A percentile compares a stretch with the other conserved stretches of the same genome.
phyloP scores from a whole-genome alignment of 2,888 invertebrate species.

The Eledona agricola region DNA sequence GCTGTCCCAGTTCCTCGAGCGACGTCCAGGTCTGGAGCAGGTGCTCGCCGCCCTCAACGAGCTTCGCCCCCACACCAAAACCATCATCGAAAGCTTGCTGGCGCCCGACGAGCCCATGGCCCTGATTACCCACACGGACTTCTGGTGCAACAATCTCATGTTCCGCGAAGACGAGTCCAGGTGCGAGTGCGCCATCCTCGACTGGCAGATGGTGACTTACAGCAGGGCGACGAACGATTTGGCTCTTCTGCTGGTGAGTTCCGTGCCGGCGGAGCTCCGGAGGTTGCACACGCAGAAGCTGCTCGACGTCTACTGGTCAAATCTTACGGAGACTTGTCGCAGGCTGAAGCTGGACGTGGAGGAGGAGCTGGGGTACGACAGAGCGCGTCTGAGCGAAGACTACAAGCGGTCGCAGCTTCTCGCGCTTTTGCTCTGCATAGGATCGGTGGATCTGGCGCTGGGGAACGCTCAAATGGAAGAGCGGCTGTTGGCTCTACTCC shows the following conservation, averaged over 20 bases:
- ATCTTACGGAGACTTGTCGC: slow-evolving; percentile 69
- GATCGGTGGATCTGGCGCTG: slow-evolving; percentile 82
- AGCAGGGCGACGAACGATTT: slow-evolving; percentile 82
- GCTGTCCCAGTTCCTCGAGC: slow-evolving; percentile 75
- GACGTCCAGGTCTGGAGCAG: slow-evolving; percentile 70
- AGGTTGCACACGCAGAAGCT: slow-evolving; percentile 70
- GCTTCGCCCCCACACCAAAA: slow-evolving; percentile 73
- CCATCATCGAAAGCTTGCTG: slow-evolving; percentile 74
- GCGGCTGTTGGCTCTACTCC: slow-evolving; percentile 76
- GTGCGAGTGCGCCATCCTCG: slow-evolving; percentile 75
- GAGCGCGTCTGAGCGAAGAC: slow-evolving; percentile 66
- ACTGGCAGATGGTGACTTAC: slow-evolving; percentile 87
- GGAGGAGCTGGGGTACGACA: slow-evolving; percentile 65
- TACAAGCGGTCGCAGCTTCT: slow-evolving; percentile 74
- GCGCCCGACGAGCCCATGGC: slow-evolving; percentile 78
- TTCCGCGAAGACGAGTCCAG: slow-evolving; percentile 66
- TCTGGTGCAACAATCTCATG: slow-evolving; percentile 83
- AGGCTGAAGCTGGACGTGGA: slow-evolving; percentile 72
- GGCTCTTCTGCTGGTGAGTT: slow-evolving; percentile 76
- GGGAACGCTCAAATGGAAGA: slow-evolving; percentile 80
- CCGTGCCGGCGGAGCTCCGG: slow-evolving; percentile 75
- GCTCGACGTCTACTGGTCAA: slow-evolving; percentile 76
- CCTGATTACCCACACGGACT: slow-evolving; percentile 82
- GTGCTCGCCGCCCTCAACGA: slow-evolving; percentile 69
- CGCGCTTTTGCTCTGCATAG: slow-evolving; percentile 80